Percentiles rank a stretch among this genome's conserved stretches.
These are phyloP conservation scores for Agapornis canus DNA, from an alignment of 2,797 vertebrate genomes.

Conservation along the genomic window DNA sequence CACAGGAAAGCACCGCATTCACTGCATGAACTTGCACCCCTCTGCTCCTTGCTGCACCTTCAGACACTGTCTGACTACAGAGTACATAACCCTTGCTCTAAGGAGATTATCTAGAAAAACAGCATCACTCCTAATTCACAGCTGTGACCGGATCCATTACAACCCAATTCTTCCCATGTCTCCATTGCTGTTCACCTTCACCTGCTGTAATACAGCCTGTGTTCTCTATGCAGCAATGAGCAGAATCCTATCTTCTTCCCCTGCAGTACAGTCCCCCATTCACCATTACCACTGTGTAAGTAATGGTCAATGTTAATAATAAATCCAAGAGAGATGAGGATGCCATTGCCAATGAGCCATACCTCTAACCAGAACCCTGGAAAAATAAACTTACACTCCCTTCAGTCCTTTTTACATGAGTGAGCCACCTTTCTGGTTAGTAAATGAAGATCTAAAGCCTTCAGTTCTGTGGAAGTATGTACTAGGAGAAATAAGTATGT, in stretches of 20 bases:
- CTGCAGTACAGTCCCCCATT: neutral
- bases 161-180: neutral
- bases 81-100: accelerated
- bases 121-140: neutral
- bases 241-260: neutral
- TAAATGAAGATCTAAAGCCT: neutral
- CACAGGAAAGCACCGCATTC: neutral
- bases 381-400: neutral
- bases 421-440: neutral
- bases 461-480: neutral
- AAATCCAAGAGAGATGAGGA: neutral
- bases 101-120: neutral
- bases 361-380: neutral
- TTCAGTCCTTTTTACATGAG: neutral
- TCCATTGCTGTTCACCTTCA: accelerated
- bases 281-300: neutral
- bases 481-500: neutral
- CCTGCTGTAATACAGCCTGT: accelerated
- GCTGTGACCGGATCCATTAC: neutral
- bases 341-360: neutral
- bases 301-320: neutral
- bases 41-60: neutral
- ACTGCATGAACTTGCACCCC: neutral
- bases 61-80: neutral
- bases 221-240: neutral